Percentiles rank a stretch among this genome's conserved stretches.
Evolutionary conservation across 2,888 invertebrate species (phyloP).

Genomic region (Piscicola geometra): DNA sequence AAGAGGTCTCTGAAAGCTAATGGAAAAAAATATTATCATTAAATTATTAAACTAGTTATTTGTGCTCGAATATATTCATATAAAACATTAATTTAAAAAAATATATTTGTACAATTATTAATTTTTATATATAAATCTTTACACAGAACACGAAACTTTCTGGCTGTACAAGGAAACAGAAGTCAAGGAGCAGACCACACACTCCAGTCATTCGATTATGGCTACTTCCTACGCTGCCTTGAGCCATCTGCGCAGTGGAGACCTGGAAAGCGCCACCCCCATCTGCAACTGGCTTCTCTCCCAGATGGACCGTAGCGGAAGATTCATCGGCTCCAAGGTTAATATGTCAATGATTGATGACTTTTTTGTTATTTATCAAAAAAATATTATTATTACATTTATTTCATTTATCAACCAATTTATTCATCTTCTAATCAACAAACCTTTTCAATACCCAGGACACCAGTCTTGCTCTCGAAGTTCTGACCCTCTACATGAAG

Average conservation of each 20-base stretch:
- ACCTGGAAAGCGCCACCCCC: conserved; percentile 13
- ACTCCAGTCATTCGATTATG: background rate
- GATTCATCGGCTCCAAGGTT: conserved; percentile 5
- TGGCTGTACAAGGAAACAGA: background rate
- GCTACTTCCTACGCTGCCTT: conserved; percentile 11
- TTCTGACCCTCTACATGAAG: conserved; percentile 9
- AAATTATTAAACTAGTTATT: too few relatives aligned
- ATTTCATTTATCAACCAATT: background rate
- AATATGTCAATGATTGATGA: too few relatives aligned
- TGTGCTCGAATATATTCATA: too few relatives aligned
- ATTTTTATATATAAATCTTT: too few relatives aligned
- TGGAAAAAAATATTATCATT: too few relatives aligned
- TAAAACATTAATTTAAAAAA: too few relatives aligned
- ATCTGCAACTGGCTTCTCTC: conserved; percentile 26
- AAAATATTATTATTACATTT: background rate
- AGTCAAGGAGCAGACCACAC: background rate
- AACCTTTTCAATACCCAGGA: conserved; percentile 1
- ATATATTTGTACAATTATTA: too few relatives aligned
- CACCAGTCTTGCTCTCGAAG: conserved; percentile 10
- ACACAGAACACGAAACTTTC: conserved; percentile 5
- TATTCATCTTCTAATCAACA: too few relatives aligned
- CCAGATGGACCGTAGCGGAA: conserved; percentile 14
- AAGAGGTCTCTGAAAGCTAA: background rate
- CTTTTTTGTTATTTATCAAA: too few relatives aligned
- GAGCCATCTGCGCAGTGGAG: conserved; percentile 17